phyloP scores from a whole-genome alignment of 2,113 vertebrate species.

The Micronycteris hirsuta region DNA sequence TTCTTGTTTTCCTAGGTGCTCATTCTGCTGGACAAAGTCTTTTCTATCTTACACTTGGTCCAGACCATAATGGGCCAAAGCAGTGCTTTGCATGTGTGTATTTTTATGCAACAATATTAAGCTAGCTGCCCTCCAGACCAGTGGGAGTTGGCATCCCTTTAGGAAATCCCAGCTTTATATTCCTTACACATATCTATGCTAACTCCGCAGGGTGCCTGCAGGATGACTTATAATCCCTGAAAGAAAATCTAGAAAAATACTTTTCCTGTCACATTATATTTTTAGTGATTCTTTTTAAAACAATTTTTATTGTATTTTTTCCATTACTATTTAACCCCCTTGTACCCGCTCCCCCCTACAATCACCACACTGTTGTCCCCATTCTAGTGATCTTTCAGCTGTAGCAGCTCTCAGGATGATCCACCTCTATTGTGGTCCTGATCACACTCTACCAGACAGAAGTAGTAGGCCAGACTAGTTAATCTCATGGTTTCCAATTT shows the following conservation, averaged over 20 bases:
- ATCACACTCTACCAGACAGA: not conserved
- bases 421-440: not conserved
- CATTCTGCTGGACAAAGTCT: not conserved
- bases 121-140: not conserved
- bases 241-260: not conserved
- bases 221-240: not conserved
- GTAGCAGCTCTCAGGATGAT: not conserved
- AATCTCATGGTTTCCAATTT: slow-evolving; percentile 14
- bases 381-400: not conserved
- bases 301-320: too few relatives aligned
- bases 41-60: not conserved
- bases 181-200: not conserved
- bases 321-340: too few relatives aligned
- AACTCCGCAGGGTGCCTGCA: not conserved
- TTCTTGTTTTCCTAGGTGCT: not conserved
- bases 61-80: not conserved
- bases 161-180: not conserved
- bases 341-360: too few relatives aligned
- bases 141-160: not conserved
- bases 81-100: not conserved
- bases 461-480: not conserved
- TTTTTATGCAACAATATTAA: not conserved
- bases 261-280: not conserved
- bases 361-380: too few relatives aligned
- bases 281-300: not conserved